phyloP scores from a whole-genome alignment of 2,888 invertebrate genomes.

The Melitaea athalia region DNA sequence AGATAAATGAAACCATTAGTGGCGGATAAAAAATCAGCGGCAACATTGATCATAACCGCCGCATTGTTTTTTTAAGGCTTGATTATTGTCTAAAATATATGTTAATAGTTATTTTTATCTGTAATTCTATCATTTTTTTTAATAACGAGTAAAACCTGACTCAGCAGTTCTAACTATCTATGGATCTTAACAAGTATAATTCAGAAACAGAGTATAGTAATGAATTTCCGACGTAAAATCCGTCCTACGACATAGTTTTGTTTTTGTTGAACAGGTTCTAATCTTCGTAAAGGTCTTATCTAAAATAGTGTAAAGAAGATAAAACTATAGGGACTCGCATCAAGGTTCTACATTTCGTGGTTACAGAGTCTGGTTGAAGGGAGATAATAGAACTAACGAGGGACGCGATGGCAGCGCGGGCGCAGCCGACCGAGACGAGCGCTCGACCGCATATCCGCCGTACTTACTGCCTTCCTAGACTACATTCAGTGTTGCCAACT shows the following conservation, averaged over 20 bases:
- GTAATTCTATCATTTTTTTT: background rate
- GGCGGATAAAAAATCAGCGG: slow-evolving; percentile 36
- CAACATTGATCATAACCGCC: slow-evolving; percentile 31
- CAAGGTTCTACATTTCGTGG: slow-evolving; percentile 64
- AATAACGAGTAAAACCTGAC: background rate
- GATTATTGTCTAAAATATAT: slow-evolving; percentile 19
- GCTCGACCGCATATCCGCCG: slow-evolving; percentile 79
- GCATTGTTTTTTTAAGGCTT: slow-evolving; percentile 29
- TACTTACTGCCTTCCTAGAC: slow-evolving; percentile 70
- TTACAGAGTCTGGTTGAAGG: slow-evolving; percentile 62
- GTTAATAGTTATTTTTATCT: background rate
- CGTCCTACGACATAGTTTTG: background rate
- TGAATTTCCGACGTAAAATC: background rate
- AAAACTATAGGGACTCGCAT: slow-evolving; percentile 53
- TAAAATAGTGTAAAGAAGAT: slow-evolving; percentile 37
- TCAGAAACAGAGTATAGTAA: background rate
- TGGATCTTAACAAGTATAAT: background rate
- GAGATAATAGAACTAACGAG: slow-evolving; percentile 75
- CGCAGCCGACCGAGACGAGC: slow-evolving; percentile 70
- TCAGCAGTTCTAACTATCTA: background rate
- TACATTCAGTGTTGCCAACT: too few relatives aligned
- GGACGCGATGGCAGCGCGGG: slow-evolving; percentile 69
- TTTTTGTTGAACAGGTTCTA: too few relatives aligned
- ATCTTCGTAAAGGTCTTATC: background rate
- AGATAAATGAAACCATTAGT: slow-evolving; percentile 52